Percentiles rank a stretch among this genome's conserved stretches.
These are phyloP conservation scores for Zygogramma bicolorata DNA, from an alignment of 2,888 invertebrate species.

Conservation along the genomic window DNA sequence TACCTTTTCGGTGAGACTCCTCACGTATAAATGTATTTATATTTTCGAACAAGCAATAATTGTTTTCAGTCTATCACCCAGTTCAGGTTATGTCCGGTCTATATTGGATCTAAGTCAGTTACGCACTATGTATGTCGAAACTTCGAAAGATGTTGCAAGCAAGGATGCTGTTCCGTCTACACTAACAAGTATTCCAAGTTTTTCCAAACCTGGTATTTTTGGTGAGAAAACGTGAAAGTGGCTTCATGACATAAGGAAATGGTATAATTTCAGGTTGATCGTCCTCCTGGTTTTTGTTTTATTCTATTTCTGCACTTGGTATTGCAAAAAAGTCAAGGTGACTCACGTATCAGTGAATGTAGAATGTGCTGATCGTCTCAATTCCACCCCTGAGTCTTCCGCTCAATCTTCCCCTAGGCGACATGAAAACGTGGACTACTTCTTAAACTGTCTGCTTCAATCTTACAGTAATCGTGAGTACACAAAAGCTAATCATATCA, in stretches of 20 bases:
- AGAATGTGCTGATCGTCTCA: not conserved
- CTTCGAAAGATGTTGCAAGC: slow-evolving; percentile 34
- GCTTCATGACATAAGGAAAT: too few species aligned
- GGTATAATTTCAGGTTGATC: slow-evolving; percentile 32
- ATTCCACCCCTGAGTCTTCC: not conserved
- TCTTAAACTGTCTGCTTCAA: not conserved
- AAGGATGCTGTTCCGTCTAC: slow-evolving; percentile 34
- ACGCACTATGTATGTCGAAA: slow-evolving; percentile 34
- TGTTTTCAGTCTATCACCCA: not conserved
- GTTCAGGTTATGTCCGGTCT: slow-evolving; percentile 6
- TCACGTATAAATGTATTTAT: not conserved
- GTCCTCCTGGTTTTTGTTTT: slow-evolving; percentile 22
- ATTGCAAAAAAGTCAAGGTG: slow-evolving; percentile 30
- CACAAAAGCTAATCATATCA: not conserved
- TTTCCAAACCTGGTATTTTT: slow-evolving; percentile 41
- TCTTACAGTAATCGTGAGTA: not conserved
- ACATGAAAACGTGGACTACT: not conserved
- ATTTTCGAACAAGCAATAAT: not conserved
- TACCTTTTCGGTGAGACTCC: slow-evolving; percentile 12
- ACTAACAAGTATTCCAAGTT: slow-evolving; percentile 20
- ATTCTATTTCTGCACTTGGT: slow-evolving; percentile 37
- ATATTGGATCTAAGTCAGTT: slow-evolving; percentile 1
- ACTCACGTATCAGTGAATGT: slow-evolving; percentile 4
- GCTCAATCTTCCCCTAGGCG: not conserved
- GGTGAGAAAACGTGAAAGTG: slow-evolving; percentile 27